A percentile compares a stretch with the other conserved stretches of the same genome.
These are phyloP conservation scores for Hippocampus zosterae DNA, from an alignment of 2,113 vertebrate species.

Conservation along the genomic window DNA sequence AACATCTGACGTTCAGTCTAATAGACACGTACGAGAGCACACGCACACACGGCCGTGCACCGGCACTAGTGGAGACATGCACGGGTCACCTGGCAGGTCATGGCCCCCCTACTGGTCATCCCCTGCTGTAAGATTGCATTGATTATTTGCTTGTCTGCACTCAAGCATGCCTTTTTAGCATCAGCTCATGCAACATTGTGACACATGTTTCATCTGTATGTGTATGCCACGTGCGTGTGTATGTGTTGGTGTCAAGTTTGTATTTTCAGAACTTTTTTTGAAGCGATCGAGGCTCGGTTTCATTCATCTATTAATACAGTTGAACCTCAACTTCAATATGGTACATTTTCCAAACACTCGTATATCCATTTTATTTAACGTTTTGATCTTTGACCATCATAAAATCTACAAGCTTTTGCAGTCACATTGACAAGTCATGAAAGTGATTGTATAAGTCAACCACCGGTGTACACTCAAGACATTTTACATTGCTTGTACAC, in stretches of 20 bases:
- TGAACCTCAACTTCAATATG: not conserved
- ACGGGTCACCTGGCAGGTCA: slow-evolving; percentile 71
- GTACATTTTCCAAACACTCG: not conserved
- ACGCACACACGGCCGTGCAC: slow-evolving; percentile 48
- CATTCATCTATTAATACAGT: not conserved
- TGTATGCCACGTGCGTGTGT: not conserved
- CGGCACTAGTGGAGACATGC: slow-evolving; percentile 56
- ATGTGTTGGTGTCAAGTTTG: not conserved
- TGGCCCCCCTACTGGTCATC: slow-evolving; percentile 58
- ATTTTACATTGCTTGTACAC: no score
- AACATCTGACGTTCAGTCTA: slow-evolving; percentile 54
- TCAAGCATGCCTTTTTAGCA: slow-evolving; percentile 46
- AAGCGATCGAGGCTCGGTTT: not conserved
- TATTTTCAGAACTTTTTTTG: not conserved
- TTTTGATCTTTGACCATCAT: no score
- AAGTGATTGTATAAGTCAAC: no score
- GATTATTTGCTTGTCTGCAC: slow-evolving; percentile 64
- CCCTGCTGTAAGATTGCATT: slow-evolving; percentile 64
- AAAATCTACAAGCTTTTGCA: no score
- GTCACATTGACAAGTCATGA: no score
- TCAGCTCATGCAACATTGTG: slow-evolving; percentile 21
- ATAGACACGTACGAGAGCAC: slow-evolving; percentile 41
- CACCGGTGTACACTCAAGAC: no score
- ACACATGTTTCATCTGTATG: slow-evolving; percentile 25
- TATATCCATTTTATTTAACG: no score